Conservation (phyloP, 2,888 invertebrate species). For the Drosophila aldrichi region DNA sequence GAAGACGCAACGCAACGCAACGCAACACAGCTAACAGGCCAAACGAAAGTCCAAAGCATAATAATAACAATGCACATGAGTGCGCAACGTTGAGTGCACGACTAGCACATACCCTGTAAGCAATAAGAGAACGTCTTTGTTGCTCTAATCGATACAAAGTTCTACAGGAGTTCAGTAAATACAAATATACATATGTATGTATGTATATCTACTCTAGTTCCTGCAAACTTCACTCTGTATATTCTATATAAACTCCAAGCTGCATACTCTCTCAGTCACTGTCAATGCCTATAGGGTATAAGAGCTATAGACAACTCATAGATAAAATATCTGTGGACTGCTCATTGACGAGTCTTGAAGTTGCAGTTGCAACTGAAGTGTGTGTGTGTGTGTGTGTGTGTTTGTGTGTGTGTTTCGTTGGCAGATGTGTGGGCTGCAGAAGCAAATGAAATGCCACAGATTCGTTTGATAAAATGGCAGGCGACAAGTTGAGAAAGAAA, state of each 20-base stretch:
- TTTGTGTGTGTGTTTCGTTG: slow-evolving; percentile 10
- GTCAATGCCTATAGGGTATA: slow-evolving; percentile 12
- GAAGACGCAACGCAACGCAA: slow-evolving; percentile 32
- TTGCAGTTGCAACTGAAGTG: slow-evolving; percentile 47
- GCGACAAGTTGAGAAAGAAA: slow-evolving; percentile 75
- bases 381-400: slow-evolving; percentile 17
- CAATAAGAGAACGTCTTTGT: no score
- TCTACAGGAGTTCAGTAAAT: background rate
- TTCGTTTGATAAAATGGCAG: slow-evolving; percentile 75
- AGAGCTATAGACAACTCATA: slow-evolving; percentile 44
- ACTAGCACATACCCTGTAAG: background rate
- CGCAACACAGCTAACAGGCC: slow-evolving; percentile 35
- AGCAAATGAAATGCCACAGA: slow-evolving; percentile 76
- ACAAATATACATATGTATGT: no score
- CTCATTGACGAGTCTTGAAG: slow-evolving; percentile 53
- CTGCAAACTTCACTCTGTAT: background rate
- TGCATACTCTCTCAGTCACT: background rate
- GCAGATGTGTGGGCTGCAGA: slow-evolving; percentile 68
- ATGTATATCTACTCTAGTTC: background rate
- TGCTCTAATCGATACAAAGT: no score
- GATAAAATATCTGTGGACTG: slow-evolving; percentile 69
- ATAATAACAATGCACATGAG: slow-evolving; percentile 49
- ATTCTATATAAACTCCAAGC: no score
- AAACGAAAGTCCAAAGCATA: slow-evolving; percentile 57
- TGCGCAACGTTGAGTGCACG: background rate